Evolutionary conservation across 2,797 vertebrate species (phyloP).

Genomic region (Eleutherodactylus coqui): DNA sequence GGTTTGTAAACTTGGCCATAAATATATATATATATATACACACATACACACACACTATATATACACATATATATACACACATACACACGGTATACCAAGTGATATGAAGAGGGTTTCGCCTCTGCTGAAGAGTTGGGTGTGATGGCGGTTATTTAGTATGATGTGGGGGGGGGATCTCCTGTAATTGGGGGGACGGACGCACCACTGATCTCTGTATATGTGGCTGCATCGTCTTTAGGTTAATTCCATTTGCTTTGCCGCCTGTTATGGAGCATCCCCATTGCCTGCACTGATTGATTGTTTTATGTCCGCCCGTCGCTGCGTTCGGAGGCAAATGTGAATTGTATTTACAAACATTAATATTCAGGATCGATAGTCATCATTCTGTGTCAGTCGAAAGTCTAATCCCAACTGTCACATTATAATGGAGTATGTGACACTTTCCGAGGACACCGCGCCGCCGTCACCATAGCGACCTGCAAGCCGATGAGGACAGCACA

Average conservation of each 20-base stretch:
- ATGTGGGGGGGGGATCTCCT: no score
- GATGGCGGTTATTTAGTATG: no score
- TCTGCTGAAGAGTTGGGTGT: no score
- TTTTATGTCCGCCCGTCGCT: not conserved
- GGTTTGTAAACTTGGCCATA: no score
- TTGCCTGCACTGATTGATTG: not conserved
- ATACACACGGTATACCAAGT: no score
- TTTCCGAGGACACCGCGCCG: not conserved
- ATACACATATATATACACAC: no score
- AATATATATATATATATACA: no score
- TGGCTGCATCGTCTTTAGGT: not conserved
- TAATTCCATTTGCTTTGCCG: not conserved
- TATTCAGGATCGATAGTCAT: constrained; percentile 14
- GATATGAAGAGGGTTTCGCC: no score
- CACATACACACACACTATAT: no score
- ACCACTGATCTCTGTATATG: not conserved
- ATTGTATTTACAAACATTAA: constrained; percentile 29
- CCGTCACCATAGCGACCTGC: constrained; percentile 7
- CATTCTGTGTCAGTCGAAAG: not conserved
- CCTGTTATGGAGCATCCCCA: not conserved
- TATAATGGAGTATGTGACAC: constrained; percentile 8
- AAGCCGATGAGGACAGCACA: not conserved
- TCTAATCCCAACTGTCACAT: constrained; percentile 18
- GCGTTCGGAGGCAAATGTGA: not conserved
- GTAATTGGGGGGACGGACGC: not conserved